Evolutionary conservation across 2,888 invertebrate genomes (phyloP).

Genomic region (Lordiphosa andalusiaca): DNA sequence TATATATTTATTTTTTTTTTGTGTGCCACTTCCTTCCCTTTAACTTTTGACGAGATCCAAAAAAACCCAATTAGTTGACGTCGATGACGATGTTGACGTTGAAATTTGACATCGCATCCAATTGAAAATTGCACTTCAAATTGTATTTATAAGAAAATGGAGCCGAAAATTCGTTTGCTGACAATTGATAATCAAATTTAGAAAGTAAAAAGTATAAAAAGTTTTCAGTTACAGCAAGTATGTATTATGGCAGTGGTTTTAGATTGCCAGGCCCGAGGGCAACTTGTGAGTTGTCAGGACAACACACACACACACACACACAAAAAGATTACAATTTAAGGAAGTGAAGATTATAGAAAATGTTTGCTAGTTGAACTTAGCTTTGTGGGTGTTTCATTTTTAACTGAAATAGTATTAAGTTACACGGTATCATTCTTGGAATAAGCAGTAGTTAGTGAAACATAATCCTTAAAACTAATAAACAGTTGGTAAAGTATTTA

Average conservation of each 20-base stretch:
- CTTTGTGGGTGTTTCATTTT: no score
- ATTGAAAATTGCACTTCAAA: slow-evolving; percentile 59
- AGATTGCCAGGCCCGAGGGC: slow-evolving; percentile 22
- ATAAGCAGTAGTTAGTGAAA: no score
- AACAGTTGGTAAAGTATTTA: no score
- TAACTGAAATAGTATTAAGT: no score
- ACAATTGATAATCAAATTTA: slow-evolving; percentile 10
- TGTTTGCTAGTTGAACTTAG: no score
- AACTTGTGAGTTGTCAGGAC: slow-evolving; percentile 29
- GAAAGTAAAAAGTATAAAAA: slow-evolving; percentile 1
- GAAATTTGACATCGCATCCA: slow-evolving; percentile 56
- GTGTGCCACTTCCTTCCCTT: slow-evolving; percentile 13
- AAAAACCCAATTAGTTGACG: slow-evolving; percentile 68
- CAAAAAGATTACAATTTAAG: no score
- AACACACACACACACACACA: slow-evolving; percentile 3
- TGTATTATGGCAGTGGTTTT: background rate
- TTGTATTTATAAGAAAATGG: slow-evolving; percentile 56
- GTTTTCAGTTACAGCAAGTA: background rate
- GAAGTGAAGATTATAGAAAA: no score
- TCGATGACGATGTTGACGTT: slow-evolving; percentile 33
- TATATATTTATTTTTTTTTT: slow-evolving; percentile 9
- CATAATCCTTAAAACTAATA: no score
- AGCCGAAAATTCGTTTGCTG: slow-evolving; percentile 14
- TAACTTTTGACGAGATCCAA: slow-evolving; percentile 42
- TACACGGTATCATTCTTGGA: no score